These are phyloP conservation scores for Scaptodrosophila latifasciaeformis DNA, from an alignment of 2,888 invertebrate species.

Conservation along the genomic window DNA sequence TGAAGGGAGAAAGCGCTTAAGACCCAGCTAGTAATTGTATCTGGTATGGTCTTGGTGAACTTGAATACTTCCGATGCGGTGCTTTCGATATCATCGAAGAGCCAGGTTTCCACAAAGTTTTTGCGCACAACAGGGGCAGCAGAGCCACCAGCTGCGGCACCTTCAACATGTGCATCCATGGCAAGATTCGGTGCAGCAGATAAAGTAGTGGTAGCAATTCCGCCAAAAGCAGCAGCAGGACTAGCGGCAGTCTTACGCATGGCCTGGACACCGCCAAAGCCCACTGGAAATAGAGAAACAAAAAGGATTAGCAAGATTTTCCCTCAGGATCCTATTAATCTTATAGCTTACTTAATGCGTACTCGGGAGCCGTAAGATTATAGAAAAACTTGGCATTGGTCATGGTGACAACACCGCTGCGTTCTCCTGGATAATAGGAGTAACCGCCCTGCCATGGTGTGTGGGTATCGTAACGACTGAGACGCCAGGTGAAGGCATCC, in stretches of 20 bases:
- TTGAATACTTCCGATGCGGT: constrained; percentile 57
- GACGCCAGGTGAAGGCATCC: constrained; percentile 78
- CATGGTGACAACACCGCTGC: constrained; percentile 69
- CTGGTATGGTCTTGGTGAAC: constrained; percentile 79
- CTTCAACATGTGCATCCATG: not conserved
- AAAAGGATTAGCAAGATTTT: not conserved
- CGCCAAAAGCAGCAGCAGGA: constrained; percentile 3
- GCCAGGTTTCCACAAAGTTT: constrained; percentile 85
- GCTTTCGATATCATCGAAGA: constrained; percentile 76
- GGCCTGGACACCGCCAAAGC: constrained; percentile 14
- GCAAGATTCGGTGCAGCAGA: constrained; percentile 10
- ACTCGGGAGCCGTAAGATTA: constrained; percentile 56
- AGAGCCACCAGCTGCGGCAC: not conserved
- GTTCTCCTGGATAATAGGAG: constrained; percentile 67
- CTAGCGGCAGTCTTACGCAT: constrained; percentile 37
- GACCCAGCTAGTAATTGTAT: constrained; percentile 89
- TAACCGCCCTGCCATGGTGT: constrained; percentile 72
- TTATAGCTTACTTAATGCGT: not conserved
- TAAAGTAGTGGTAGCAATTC: constrained; percentile 2
- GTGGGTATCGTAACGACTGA: constrained; percentile 79
- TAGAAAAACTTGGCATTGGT: constrained; percentile 73
- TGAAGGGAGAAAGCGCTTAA: constrained; percentile 87
- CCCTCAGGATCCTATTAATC: too few species aligned
- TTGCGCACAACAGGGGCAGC: constrained; percentile 74
- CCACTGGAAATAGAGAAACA: constrained; percentile 23